Percentiles rank a stretch among this genome's conserved stretches.
These are phyloP conservation scores for Argyra leucocephala DNA, from an alignment of 2,888 invertebrate species.

Conservation along the genomic window DNA sequence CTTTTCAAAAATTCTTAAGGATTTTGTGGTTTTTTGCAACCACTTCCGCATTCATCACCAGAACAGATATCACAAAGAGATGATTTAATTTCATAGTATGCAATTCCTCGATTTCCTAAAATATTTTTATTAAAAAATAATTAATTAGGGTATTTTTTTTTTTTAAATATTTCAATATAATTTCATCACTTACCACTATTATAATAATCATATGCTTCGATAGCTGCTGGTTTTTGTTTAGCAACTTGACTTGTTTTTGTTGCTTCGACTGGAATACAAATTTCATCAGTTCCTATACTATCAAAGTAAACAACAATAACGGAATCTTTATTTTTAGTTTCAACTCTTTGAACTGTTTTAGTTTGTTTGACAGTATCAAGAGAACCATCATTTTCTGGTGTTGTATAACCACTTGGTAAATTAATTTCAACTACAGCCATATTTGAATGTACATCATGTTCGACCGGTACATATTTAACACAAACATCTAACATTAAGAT, in stretches of 20 bases:
- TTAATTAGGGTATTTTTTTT: neutral
- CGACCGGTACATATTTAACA: slow-evolving; percentile 50
- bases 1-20: neutral
- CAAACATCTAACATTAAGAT: slow-evolving; percentile 75
- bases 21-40: slow-evolving; percentile 26
- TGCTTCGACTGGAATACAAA: slow-evolving; percentile 76
- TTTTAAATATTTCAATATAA: slow-evolving; percentile 26
- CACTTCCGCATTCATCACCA: slow-evolving; percentile 47
- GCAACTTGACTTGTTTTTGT: slow-evolving; percentile 76
- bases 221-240: slow-evolving; percentile 74
- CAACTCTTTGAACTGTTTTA: slow-evolving; percentile 44
- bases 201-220: slow-evolving; percentile 81
- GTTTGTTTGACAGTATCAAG: neutral
- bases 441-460: slow-evolving; percentile 50
- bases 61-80: slow-evolving; percentile 79
- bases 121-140: slow-evolving; percentile 9
- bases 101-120: slow-evolving; percentile 30
- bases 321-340: slow-evolving; percentile 56
- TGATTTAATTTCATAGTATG: slow-evolving; percentile 43
- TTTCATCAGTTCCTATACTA: slow-evolving; percentile 52
- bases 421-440: slow-evolving; percentile 85
- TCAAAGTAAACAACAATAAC: slow-evolving; percentile 64
- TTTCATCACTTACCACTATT: slow-evolving; percentile 83
- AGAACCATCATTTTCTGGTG: slow-evolving; percentile 32
- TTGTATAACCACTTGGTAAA: slow-evolving; percentile 83